Evolutionary conservation across 2,888 invertebrate genomes (phyloP).

Genomic region (Polymixis flavicincta): DNA sequence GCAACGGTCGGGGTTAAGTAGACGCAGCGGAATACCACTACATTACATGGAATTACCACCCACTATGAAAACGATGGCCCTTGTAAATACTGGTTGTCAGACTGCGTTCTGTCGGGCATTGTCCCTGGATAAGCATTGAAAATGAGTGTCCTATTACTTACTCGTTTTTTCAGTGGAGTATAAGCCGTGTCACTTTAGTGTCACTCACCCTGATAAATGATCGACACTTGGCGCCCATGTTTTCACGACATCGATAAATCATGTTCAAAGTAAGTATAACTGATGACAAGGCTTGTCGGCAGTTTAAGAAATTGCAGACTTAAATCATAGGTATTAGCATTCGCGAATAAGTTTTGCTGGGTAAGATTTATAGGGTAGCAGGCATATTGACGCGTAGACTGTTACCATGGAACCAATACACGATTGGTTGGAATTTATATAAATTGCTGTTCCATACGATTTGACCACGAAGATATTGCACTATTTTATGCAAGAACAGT

Average conservation of each 20-base stretch:
- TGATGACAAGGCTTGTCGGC: slow-evolving; percentile 11
- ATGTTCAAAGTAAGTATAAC: slow-evolving; percentile 7
- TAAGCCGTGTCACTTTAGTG: not conserved
- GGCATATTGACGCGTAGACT: too few relatives aligned
- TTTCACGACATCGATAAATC: slow-evolving; percentile 31
- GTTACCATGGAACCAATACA: too few relatives aligned
- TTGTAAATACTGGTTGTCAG: not conserved
- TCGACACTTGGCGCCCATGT: slow-evolving; percentile 16
- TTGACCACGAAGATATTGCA: too few relatives aligned
- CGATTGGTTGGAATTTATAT: too few relatives aligned
- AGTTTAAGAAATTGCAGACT: slow-evolving; percentile 3
- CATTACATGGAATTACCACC: not conserved
- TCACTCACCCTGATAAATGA: slow-evolving; percentile 28
- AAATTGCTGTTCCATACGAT: too few relatives aligned
- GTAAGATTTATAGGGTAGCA: not conserved
- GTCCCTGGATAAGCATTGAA: not conserved
- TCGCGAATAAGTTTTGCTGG: not conserved
- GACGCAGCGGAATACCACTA: not conserved
- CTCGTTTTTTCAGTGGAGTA: not conserved
- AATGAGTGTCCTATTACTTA: not conserved
- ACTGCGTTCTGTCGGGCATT: too few relatives aligned
- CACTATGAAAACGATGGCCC: too few relatives aligned
- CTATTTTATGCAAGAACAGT: too few relatives aligned
- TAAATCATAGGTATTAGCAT: not conserved
- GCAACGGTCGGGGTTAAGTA: too few relatives aligned